Evolutionary conservation across 1,140 invertebrate species (phyloP).

Genomic region (Euura lappo): DNA sequence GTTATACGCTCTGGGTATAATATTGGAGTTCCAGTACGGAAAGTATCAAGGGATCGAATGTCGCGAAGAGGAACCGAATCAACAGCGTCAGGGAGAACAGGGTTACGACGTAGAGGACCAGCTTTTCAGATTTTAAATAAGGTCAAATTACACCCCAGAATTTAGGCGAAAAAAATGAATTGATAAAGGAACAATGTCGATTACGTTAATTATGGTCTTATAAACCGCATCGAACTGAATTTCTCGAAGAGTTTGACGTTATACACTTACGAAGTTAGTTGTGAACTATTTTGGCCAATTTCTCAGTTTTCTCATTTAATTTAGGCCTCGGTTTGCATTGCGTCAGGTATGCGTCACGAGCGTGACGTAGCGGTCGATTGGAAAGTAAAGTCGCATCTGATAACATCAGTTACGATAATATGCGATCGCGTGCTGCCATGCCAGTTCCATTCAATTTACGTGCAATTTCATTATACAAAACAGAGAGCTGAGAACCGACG

Average conservation of each 20-base stretch:
- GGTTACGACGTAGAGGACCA: neutral
- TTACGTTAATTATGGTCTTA: neutral
- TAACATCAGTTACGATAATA: conserved; percentile 3
- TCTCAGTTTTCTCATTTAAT: too few species aligned
- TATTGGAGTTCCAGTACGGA: neutral
- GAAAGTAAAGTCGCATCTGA: neutral
- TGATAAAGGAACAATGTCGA: neutral
- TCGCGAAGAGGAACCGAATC: neutral
- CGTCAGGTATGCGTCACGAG: too few species aligned
- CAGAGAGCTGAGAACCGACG: neutral
- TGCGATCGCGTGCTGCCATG: neutral
- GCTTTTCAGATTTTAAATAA: neutral
- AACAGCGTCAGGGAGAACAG: neutral
- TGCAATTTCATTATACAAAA: conserved; percentile 7
- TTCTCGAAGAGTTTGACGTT: too few species aligned
- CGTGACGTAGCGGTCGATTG: neutral
- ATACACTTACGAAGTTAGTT: too few species aligned
- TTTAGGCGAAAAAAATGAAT: neutral
- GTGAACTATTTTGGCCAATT: too few species aligned
- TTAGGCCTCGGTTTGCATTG: too few species aligned
- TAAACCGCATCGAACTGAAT: too few species aligned
- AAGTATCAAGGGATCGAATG: conserved; percentile 3
- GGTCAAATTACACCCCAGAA: neutral
- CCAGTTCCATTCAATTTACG: neutral
- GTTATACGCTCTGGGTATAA: neutral